Evolutionary conservation across 1,140 invertebrate species (phyloP).

Genomic region (Cotesia glomerata): DNA sequence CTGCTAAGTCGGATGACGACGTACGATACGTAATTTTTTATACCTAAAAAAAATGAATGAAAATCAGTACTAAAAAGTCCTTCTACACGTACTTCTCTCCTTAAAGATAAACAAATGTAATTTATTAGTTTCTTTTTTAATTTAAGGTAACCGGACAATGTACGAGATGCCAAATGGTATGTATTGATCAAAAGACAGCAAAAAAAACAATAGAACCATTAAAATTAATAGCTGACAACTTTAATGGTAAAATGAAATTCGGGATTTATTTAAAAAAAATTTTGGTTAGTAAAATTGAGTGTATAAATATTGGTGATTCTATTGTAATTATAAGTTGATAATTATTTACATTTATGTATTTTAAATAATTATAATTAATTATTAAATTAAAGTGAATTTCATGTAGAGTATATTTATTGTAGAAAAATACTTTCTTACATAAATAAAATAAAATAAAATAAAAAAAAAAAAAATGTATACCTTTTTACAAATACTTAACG

Average conservation of each 20-base stretch:
- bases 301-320: slow-evolving; percentile 50
- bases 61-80: too few species aligned
- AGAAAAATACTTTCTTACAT: slow-evolving; percentile 2
- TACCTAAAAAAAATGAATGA: too few species aligned
- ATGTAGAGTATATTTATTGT: not conserved
- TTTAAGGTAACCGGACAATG: slow-evolving; percentile 78
- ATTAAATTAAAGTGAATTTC: not conserved
- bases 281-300: slow-evolving; percentile 24
- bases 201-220: slow-evolving; percentile 83
- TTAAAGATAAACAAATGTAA: too few species aligned
- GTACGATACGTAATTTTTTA: too few species aligned
- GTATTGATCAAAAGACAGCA: slow-evolving; percentile 85
- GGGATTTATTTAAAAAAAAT: slow-evolving; percentile 72
- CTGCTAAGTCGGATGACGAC: too few species aligned
- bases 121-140: not conserved
- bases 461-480: slow-evolving; percentile 10
- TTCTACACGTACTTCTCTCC: too few species aligned
- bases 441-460: slow-evolving; percentile 26
- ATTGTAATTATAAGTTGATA: not conserved
- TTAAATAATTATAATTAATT: not conserved
- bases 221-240: slow-evolving; percentile 76
- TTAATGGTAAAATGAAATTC: slow-evolving; percentile 78
- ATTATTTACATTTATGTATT: not conserved
- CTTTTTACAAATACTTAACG: slow-evolving; percentile 9
- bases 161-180: slow-evolving; percentile 92